Evolutionary conservation across 1,140 invertebrate species (phyloP).

Genomic region (Globodera ellingtonae): DNA sequence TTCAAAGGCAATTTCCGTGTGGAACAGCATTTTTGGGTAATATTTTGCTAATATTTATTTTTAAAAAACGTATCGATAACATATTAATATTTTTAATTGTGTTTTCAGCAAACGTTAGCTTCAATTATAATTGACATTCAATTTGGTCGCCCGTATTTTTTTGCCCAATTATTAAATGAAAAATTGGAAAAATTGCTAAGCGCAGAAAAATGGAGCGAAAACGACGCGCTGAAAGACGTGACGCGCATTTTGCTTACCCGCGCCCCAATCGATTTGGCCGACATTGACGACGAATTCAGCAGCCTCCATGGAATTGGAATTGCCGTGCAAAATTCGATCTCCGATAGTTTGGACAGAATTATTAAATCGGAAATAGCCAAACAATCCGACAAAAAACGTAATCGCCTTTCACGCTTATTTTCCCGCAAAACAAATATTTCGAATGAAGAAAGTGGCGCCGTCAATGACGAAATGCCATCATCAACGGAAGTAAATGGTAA

Average conservation of each 20-base stretch:
- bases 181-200: background rate
- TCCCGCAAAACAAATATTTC: background rate
- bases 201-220: background rate
- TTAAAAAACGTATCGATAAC: too few relatives aligned
- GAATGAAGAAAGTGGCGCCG: background rate
- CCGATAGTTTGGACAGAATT: background rate
- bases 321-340: background rate
- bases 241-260: background rate
- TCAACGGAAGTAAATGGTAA: background rate
- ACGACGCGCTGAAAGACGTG: background rate
- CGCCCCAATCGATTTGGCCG: background rate
- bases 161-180: background rate
- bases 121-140: background rate
- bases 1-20: background rate
- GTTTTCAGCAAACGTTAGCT: background rate
- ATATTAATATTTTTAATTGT: background rate
- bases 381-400: background rate
- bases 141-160: background rate
- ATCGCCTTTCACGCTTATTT: background rate
- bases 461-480: too few relatives aligned
- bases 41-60: background rate
- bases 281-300: background rate
- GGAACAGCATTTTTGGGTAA: background rate
- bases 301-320: background rate
- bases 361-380: background rate